phyloP scores from a whole-genome alignment of 2,888 invertebrate species.

The Aphodius granarius region DNA sequence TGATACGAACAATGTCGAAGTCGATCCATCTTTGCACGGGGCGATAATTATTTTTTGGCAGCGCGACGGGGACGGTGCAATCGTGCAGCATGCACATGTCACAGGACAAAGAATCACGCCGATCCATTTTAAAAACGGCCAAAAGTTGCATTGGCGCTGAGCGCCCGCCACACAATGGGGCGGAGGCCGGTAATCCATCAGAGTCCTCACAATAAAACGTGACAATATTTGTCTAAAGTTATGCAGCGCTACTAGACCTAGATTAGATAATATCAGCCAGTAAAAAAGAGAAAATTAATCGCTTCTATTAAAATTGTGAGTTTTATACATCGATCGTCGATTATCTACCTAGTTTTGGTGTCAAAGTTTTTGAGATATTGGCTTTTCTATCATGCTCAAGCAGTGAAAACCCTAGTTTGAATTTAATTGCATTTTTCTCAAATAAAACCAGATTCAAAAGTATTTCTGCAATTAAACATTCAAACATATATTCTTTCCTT shows the following conservation, averaged over 20 bases:
- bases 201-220: neutral
- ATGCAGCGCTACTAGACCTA: neutral
- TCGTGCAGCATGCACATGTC: neutral
- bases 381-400: too few species aligned
- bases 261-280: neutral
- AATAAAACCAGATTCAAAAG: too few species aligned
- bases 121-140: neutral
- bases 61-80: neutral
- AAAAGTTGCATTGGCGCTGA: neutral
- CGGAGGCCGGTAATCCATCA: neutral
- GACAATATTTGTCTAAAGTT: neutral
- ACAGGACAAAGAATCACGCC: neutral
- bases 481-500: too few species aligned
- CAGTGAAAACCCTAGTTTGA: too few species aligned
- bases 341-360: neutral
- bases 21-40: neutral
- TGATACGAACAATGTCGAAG: neutral
- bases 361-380: too few species aligned
- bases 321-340: neutral
- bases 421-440: too few species aligned
- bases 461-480: too few species aligned
- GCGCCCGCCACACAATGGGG: neutral
- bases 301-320: neutral
- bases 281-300: neutral
- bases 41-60: neutral